A percentile compares a stretch with the other conserved stretches of the same genome.
phyloP scores from a whole-genome alignment of 2,797 vertebrate species.

The Fistularia commersonii region DNA sequence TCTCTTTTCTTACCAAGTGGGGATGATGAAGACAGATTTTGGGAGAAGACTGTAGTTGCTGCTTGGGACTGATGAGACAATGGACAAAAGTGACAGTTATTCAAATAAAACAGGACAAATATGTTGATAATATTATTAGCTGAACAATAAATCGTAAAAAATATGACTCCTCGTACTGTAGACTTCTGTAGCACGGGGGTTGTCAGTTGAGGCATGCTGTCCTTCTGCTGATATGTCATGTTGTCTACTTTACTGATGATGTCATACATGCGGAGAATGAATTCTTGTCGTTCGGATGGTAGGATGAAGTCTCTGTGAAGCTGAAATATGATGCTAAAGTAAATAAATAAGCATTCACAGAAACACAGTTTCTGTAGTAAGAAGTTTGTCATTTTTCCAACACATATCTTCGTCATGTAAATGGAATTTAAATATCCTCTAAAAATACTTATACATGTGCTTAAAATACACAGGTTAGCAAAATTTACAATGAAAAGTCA shows the following conservation, averaged over 20 bases:
- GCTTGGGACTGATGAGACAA: too few species aligned
- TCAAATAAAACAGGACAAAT: too few species aligned
- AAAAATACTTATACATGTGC: too few species aligned
- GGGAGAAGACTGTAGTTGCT: too few species aligned
- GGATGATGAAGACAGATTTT: too few species aligned
- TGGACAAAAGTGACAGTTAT: too few species aligned
- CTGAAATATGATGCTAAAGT: slow-evolving; percentile 18
- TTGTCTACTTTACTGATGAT: slow-evolving; percentile 87
- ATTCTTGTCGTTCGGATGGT: slow-evolving; percentile 77
- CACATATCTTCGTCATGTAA: neutral
- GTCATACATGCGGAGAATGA: slow-evolving; percentile 86
- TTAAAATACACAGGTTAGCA: too few species aligned
- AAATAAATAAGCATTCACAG: neutral
- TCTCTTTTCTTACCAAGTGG: too few species aligned
- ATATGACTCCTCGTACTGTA: slow-evolving; percentile 6
- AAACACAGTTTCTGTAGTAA: too few species aligned
- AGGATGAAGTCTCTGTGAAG: slow-evolving; percentile 87
- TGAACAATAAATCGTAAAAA: too few species aligned
- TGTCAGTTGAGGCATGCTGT: slow-evolving; percentile 26
- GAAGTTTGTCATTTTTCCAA: neutral
- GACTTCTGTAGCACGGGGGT: neutral
- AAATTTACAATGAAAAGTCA: too few species aligned
- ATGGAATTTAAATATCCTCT: neutral
- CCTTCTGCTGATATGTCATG: slow-evolving; percentile 75
- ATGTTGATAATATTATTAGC: too few species aligned